Base-by-base conservation (phyloP, 2,113 vertebrate species). In the Pomatorhinus ruficollis region DNA sequence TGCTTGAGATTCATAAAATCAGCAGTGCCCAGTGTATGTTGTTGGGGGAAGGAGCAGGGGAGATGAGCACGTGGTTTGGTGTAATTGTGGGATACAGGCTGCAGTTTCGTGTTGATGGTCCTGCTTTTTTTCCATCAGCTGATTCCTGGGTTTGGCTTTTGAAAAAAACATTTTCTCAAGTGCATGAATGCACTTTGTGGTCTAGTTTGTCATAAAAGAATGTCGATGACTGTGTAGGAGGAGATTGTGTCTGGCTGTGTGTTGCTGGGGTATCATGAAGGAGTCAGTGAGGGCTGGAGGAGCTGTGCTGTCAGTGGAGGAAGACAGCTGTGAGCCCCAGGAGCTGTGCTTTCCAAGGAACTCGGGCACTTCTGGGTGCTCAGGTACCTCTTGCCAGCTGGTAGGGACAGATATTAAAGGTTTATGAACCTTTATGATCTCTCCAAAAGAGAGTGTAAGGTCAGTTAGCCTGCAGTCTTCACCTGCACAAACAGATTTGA, bases 201-300 rank as follows among this genome's bases (percentile, higher is more conserved):
- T 54, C 23, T 50, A 0, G 7, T 59, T 87, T 89, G n/a, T 45
- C 64, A 22, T 0, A 0, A 40, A 23, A 45, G 39, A 6, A 20
- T 10, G 16, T 14, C 40, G 40, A 3, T 50, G 22, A 39, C 11
- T 33, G 7, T 16, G 11, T 25, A 19, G 42, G 13, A 44, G 44
- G 24, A 31, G 44, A 3, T 28, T 60, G 22, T 37, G 24, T 28
- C 1, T n/a, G 49, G 42, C 39, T 72, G 3, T 1, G 0, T 33
- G 35, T 40, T 40, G 4, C 22, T 3, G 11, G 30, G 31, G 4
- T 57, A 1, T 66, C 49, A 1, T 12, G 31, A 3, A 61, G 31
- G n/a, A 16, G 12, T 21, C 5, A 4, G 3, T 11, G 25, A 3
- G 5, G 0, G 0, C 60, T 21, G 27, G 15, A 22, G 27, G n/a